Percentiles rank a stretch among this genome's conserved stretches.
These are phyloP conservation scores for Cottus gobio DNA, from an alignment of 2,113 vertebrate genomes.

Conservation along the genomic window DNA sequence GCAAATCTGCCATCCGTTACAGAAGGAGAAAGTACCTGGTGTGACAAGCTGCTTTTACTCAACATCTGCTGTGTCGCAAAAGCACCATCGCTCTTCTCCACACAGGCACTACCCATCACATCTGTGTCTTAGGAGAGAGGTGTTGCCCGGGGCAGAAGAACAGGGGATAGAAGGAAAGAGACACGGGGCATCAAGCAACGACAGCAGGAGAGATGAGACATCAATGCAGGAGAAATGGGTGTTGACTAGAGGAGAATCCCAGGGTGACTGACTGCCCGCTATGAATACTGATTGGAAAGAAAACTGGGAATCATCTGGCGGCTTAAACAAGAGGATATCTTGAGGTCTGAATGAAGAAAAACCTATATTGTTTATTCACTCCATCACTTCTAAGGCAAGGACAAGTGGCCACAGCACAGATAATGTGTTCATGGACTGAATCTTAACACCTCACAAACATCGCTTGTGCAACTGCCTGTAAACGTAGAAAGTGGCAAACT, in stretches of 20 bases:
- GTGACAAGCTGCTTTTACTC: slow-evolving; percentile 68
- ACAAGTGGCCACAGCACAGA: not conserved
- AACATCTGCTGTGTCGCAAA: slow-evolving; percentile 46
- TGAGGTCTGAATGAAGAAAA: not conserved
- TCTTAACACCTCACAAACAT: not conserved
- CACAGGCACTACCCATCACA: slow-evolving; percentile 52
- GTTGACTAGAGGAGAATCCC: slow-evolving; percentile 45
- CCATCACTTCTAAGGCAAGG: not conserved
- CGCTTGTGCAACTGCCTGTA: not conserved
- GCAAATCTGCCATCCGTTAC: slow-evolving; percentile 61
- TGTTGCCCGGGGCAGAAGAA: slow-evolving; percentile 53
- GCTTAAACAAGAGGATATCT: slow-evolving; percentile 1
- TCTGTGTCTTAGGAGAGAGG: slow-evolving; percentile 54
- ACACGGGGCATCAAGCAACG: slow-evolving; percentile 26
- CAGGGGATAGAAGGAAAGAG: slow-evolving; percentile 29
- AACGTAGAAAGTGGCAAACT: slow-evolving; percentile 9
- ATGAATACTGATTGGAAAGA: slow-evolving; percentile 21
- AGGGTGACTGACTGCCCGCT: slow-evolving; percentile 8
- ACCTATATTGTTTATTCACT: not conserved
- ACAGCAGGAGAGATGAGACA: slow-evolving; percentile 57
- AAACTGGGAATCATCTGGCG: slow-evolving; percentile 51
- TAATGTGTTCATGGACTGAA: not conserved
- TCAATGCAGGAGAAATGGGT: slow-evolving; percentile 50
- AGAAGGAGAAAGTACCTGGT: slow-evolving; percentile 35
- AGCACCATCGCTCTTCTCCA: slow-evolving; percentile 52